Evolutionary conservation across 2,113 vertebrate species (phyloP).

Genomic region (Eretmodus cyanostictus): DNA sequence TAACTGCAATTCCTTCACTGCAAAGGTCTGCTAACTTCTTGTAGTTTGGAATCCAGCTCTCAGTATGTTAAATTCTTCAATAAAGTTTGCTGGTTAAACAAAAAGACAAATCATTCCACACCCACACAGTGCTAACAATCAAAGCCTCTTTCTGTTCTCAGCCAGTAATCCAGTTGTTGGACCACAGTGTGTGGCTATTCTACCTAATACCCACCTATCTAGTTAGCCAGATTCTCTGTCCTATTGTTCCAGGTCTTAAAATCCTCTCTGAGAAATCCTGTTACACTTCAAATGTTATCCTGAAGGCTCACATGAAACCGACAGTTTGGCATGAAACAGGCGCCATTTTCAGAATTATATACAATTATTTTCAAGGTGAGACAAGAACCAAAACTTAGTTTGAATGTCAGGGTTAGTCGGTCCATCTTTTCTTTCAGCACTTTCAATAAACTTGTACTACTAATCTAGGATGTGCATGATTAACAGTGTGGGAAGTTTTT

Average conservation of each 20-base stretch:
- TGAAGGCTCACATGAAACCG: neutral
- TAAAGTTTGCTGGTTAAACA: neutral
- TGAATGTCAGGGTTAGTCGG: neutral
- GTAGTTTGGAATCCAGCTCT: neutral
- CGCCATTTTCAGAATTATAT: neutral
- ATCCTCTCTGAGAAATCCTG: conserved; percentile 17
- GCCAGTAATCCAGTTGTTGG: conserved; percentile 38
- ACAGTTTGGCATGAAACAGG: neutral
- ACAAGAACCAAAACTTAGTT: neutral
- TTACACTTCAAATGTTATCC: conserved; percentile 30
- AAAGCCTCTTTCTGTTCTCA: conserved; percentile 33
- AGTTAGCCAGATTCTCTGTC: conserved; percentile 30
- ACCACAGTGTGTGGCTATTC: neutral
- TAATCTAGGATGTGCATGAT: neutral
- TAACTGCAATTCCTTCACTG: neutral
- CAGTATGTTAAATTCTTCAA: neutral
- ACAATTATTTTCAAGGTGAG: conserved; percentile 17
- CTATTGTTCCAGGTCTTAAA: conserved; percentile 37
- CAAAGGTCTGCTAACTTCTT: neutral
- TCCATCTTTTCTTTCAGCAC: neutral
- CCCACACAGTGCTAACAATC: neutral
- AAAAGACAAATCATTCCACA: neutral
- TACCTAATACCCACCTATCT: conserved; percentile 44
- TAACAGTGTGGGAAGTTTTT: neutral
- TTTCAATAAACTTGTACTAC: neutral